A percentile compares a stretch with the other conserved stretches of the same genome.
phyloP scores from a whole-genome alignment of 2,113 vertebrate genomes.

The Onychorhynchus coronatus region DNA sequence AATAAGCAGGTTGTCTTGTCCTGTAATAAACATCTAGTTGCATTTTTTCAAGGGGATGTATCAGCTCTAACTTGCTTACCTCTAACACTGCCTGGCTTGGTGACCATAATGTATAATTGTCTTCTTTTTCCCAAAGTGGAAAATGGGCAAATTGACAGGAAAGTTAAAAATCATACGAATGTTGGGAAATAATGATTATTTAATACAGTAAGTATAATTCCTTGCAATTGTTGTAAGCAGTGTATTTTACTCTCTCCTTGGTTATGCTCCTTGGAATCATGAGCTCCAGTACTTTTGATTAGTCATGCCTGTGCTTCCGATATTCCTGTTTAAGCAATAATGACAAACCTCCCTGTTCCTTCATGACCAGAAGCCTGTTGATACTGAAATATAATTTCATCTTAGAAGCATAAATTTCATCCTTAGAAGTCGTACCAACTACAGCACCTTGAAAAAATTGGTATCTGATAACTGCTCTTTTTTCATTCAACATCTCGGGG shows the following conservation, averaged over 20 bases:
- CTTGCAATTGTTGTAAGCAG: neutral
- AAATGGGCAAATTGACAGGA: neutral
- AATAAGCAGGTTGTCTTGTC: neutral
- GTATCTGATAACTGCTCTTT: neutral
- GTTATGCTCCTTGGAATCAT: neutral
- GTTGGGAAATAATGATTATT: neutral
- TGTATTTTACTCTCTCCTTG: neutral
- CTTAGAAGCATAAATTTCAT: too few species aligned
- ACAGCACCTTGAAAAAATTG: neutral
- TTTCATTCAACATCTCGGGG: neutral
- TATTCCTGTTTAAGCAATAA: neutral
- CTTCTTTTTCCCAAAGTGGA: neutral
- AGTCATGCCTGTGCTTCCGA: neutral
- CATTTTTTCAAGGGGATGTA: neutral
- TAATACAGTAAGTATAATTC: neutral
- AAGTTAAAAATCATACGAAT: neutral
- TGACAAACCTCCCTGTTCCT: neutral
- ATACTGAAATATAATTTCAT: too few species aligned
- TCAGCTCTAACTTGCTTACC: neutral
- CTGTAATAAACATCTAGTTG: neutral
- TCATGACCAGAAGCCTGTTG: neutral
- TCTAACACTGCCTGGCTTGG: neutral
- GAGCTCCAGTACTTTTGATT: neutral
- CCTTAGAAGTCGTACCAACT: neutral
- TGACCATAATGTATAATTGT: neutral